Base-by-base conservation (phyloP, 2,113 vertebrate genomes). In the Alaudala cheleensis region DNA sequence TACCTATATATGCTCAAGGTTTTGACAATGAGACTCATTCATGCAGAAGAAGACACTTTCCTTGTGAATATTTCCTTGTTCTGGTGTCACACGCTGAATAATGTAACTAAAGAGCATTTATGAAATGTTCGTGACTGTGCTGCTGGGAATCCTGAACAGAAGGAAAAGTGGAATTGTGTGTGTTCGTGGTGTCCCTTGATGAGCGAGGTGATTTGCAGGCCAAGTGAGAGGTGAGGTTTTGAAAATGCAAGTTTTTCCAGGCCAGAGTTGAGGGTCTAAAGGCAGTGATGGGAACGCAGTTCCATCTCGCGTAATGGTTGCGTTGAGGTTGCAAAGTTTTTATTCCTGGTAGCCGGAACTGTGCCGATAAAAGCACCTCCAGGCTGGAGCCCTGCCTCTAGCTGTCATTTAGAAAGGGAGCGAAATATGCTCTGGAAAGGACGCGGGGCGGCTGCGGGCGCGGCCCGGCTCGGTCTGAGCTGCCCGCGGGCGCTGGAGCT, bases 21-120 rank as follows among this genome's bases (percentile, higher is more conserved):
- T 93, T 87, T 88, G 51, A 95, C 95, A 95, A 92, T 86, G 81
- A 56, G 80, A 78, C 61, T 91, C 66, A 96, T 95, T 96, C 93
- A 95, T 80, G 60, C 70, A 92, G 80, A 79, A 92, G 95, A 96
- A 3, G 91, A 94, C 80, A 89, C 89, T 95, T 73, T 85, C 77
- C 70, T 90, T 78, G 81, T 73, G 89, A 94, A 81, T 82, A 78
- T 96, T 92, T n/a, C 66, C 87, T 71, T 90, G 64, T 91, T 77
- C 62, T 84, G 67, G 61, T 5, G 0, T 81, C 73, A 69, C 54
- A 79, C 2, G 0, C 78, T 61, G 33, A 44, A 25, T 21, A 90
- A 74, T 17, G 34, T 23, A 76, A 72, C 82, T 92, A 73, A 65
- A 71, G 82, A 37, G 60, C 1, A 0, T 71, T 88, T 80, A 39